These are phyloP conservation scores for Agriopis leucophaearia DNA, from an alignment of 2,888 invertebrate genomes.

Conservation along the genomic window DNA sequence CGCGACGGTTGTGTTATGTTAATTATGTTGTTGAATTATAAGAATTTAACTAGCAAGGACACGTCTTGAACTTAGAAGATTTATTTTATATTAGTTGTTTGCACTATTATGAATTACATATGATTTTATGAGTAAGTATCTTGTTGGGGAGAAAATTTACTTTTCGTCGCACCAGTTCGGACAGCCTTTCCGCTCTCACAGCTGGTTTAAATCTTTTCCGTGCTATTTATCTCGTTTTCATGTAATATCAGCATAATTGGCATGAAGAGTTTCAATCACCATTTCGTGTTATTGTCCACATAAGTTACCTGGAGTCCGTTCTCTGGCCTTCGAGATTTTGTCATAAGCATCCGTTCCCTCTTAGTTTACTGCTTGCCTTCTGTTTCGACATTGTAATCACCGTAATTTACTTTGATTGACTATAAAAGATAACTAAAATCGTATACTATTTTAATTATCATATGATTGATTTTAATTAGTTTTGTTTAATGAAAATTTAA, in stretches of 20 bases:
- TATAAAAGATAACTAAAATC: not conserved
- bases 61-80: constrained; percentile 2
- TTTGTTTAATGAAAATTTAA: too few species aligned
- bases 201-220: not conserved
- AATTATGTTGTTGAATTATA: constrained; percentile 28
- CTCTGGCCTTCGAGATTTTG: constrained; percentile 61
- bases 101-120: not conserved
- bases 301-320: constrained; percentile 28
- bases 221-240: not conserved
- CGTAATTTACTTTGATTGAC: constrained; percentile 35
- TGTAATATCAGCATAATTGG: not conserved
- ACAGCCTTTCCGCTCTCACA: not conserved
- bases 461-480: too few species aligned
- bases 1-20: constrained; percentile 25
- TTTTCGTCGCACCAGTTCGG: too few species aligned
- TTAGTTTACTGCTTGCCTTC: constrained; percentile 50
- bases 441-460: too few species aligned
- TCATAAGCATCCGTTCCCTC: constrained; percentile 65
- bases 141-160: not conserved
- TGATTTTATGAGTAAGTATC: not conserved
- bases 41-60: constrained; percentile 31
- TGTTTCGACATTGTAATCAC: constrained; percentile 42
- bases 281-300: constrained; percentile 14
- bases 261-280: constrained; percentile 3
- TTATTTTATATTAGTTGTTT: constrained; percentile 3